Evolutionary conservation across 2,113 vertebrate species (phyloP).

Genomic region (Scalopus aquaticus): DNA sequence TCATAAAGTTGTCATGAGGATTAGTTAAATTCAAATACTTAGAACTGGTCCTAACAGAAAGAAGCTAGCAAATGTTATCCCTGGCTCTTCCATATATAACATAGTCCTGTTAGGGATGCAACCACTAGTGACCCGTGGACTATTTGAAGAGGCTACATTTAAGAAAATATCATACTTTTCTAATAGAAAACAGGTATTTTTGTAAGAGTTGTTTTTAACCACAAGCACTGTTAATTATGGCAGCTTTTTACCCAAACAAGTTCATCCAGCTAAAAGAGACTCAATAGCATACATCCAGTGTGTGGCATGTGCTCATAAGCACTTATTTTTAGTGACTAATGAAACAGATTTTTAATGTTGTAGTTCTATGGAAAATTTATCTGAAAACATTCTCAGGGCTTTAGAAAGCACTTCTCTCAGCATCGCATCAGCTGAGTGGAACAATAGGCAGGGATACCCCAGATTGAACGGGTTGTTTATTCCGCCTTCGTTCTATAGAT

Average conservation of each 20-base stretch:
- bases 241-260: background rate
- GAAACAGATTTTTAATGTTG: background rate
- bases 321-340: background rate
- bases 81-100: background rate
- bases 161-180: background rate
- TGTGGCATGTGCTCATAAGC: background rate
- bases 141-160: background rate
- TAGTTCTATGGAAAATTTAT: background rate
- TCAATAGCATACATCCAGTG: background rate
- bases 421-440: background rate
- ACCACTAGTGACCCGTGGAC: background rate
- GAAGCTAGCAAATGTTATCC: background rate
- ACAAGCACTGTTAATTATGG: background rate
- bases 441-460: background rate
- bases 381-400: background rate
- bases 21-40: background rate
- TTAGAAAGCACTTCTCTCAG: background rate
- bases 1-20: background rate
- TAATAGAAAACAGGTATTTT: conserved; percentile 1
- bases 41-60: background rate
- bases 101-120: background rate
- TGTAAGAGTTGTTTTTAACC: background rate
- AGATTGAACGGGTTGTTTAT: conserved; percentile 5
- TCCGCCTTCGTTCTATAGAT: conserved; percentile 55
- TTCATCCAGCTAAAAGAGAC: background rate